Base-by-base conservation (phyloP, 2,113 vertebrate genomes). In the Oreamnos americanus region DNA sequence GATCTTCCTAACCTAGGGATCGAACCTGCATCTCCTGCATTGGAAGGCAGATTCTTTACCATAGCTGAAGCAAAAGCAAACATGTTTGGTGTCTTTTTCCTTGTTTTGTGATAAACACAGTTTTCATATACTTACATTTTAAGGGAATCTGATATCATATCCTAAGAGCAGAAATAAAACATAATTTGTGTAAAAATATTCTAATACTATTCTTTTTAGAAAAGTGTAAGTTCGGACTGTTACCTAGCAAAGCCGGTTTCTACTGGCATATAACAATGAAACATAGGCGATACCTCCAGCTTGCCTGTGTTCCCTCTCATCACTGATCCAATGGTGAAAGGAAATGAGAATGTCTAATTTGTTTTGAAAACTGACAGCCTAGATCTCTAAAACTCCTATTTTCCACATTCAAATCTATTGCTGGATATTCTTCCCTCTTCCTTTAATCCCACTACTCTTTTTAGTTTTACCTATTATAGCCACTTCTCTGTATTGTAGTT, bases 251-350 rank as follows among this genome's bases (percentile, higher is more conserved):
- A 90, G 84, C 87, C 7, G 43, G 15, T 91, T 58, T 53, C 90
- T 71, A 96, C n/a, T 16, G 43, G 36, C 86, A 49, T 97, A 55
- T 49, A 97, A 21, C 94, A 98, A 96, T 28, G 79, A 91, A 97
- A 97, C 60, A 3, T 26, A 74, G 36, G 8, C 0, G 45, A n/a
- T 6, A 12, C 23, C 6, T 49, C 47, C 55, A 67, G 15, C 53
- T 49, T 7, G 1, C 15, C 17, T 43, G 28, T 2, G 14, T 7
- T 39, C 49, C 81, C 19, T 33, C 49, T 79, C 33, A 23, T 57
- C 13, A n/a, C 30, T 53, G 57, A 78, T 9, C 21, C 49, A 79
- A 2, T 0, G 14, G 84, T 33, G 39, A 95, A 47, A 74, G 51
- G n/a, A 87, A 67, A 84, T 11, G n/a, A 95, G 5, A 85, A 45